Evolutionary conservation across 2,797 vertebrate genomes (phyloP), one percentile per base, ranked within the genome.

Genomic region (Chelonia mydas): DNA sequence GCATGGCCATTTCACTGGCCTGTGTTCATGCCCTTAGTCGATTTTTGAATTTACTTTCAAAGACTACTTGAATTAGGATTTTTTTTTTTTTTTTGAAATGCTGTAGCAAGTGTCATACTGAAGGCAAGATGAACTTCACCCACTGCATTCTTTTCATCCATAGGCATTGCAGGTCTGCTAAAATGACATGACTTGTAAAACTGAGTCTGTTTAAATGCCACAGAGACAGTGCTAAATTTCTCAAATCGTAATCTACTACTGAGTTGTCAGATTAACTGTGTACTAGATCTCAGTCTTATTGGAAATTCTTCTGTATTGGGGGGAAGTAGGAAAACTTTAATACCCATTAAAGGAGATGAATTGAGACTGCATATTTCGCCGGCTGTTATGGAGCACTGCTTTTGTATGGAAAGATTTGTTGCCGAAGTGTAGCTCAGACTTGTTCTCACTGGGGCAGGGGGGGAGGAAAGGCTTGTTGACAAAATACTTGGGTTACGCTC

Each of bases 121-220:
- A 95, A 95, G 92, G 88, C n/a, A 45, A 72, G 90, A 89, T 25
- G 37, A 74, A 25, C n/a, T 41, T 74, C 37, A 74, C 37, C 23
- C 68, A 25, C 68, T 74, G n/a, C 37, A 33, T 61, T 33, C 61
- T 68, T 68, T 68, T 68, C 61, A 95, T 83, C 47, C 86, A 53
- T 74, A 31, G 4, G 11, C 9, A 3, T 87, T 92, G 68, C 81
- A 89, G 68, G 80, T 88, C 88, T 90, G 79, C 91, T 81, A 91
- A 89, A 94, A 92, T 94, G 65, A 23, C 65, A 61, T 5, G 17
- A 72, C 89, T 92, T 95, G 57, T 65, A 96, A 11, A 37, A 77
- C 21, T 89, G 13, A 27, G 90, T 95, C 95, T 95, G 79, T 89
- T 89, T 93, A 88, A 95, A 41, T 65, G 37, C 21, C 47, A 77